phyloP scores from a whole-genome alignment of 2,113 vertebrate genomes.

The Hystrix brachyura region DNA sequence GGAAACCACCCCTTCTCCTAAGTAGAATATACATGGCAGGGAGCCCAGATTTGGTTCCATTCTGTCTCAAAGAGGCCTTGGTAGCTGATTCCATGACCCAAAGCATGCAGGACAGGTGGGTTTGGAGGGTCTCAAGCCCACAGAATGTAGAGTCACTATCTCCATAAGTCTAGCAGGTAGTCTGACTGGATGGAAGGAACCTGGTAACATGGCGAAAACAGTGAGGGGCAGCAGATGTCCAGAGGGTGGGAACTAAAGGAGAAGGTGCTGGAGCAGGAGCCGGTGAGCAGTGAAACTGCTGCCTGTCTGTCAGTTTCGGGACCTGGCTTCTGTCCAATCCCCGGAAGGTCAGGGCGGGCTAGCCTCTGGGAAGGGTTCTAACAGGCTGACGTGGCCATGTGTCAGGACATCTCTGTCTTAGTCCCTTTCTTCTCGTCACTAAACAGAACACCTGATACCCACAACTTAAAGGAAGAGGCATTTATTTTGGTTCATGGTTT shows the following conservation, averaged over 20 bases:
- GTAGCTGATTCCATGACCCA: neutral
- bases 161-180: neutral
- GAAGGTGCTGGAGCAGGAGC: neutral
- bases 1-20: neutral
- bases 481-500: neutral
- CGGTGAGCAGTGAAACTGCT: neutral
- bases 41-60: neutral
- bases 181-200: neutral
- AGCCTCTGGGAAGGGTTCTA: neutral
- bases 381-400: accelerated
- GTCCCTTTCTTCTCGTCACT: neutral
- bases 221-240: neutral
- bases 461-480: neutral
- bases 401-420: neutral
- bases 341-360: neutral
- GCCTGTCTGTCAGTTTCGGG: neutral
- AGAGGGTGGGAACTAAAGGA: accelerated
- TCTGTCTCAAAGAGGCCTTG: neutral
- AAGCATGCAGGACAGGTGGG: neutral
- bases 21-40: neutral
- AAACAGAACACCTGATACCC: neutral
- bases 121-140: neutral
- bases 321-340: neutral
- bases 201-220: neutral
- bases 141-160: neutral